Conservation (phyloP, 1,140 invertebrate species). For the Potamilus streckersoni region DNA sequence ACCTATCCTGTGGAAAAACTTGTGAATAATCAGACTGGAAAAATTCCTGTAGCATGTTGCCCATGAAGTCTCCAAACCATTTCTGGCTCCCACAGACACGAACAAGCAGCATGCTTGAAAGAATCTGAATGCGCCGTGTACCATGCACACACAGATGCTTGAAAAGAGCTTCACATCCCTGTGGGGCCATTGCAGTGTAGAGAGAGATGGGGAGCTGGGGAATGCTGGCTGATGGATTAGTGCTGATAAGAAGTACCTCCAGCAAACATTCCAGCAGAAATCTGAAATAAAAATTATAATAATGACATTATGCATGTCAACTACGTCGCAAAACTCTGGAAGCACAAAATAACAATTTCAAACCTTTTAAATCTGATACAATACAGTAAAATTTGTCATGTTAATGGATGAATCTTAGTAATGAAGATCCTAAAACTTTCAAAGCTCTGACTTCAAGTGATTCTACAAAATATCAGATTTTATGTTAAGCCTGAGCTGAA, state of each 20-base stretch:
- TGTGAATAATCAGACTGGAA: slow-evolving; percentile 83
- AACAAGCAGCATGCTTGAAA: slow-evolving; percentile 81
- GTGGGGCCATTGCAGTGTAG: slow-evolving; percentile 71
- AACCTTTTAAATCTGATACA: too few relatives aligned
- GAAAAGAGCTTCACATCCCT: slow-evolving; percentile 71
- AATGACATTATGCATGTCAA: too few relatives aligned
- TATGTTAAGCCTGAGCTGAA: too few relatives aligned
- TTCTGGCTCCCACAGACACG: slow-evolving; percentile 81
- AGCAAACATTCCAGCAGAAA: slow-evolving; percentile 83
- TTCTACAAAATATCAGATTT: too few relatives aligned
- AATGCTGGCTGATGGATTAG: slow-evolving; percentile 70
- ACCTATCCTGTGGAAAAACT: slow-evolving; percentile 89
- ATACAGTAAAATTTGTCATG: too few relatives aligned
- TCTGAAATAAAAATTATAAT: slow-evolving; percentile 67
- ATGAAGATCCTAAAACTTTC: too few relatives aligned
- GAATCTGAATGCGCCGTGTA: slow-evolving; percentile 76
- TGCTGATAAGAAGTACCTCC: slow-evolving; percentile 77
- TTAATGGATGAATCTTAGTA: too few relatives aligned
- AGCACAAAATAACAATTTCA: too few relatives aligned
- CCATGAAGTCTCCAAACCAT: slow-evolving; percentile 91
- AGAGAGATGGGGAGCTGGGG: slow-evolving; percentile 53
- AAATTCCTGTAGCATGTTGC: slow-evolving; percentile 81
- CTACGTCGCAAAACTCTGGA: too few relatives aligned
- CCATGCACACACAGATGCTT: slow-evolving; percentile 76
- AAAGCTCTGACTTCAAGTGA: too few relatives aligned